Percentiles rank a stretch among this genome's conserved stretches.
Evolutionary conservation across 2,113 vertebrate species (phyloP).

Genomic region (Anguilla rostrata): DNA sequence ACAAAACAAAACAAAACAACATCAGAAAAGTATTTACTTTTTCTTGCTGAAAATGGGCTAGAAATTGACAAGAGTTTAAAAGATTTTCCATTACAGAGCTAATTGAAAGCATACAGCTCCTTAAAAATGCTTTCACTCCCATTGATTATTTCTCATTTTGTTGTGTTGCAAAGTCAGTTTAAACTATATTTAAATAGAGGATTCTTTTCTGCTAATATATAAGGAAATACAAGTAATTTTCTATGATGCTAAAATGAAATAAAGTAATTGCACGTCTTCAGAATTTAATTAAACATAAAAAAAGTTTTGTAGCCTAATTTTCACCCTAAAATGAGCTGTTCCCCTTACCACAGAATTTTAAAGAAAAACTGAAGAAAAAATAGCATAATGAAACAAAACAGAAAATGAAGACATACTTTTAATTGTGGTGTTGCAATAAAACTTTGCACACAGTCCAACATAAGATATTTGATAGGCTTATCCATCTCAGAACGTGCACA

Average conservation of each 20-base stretch:
- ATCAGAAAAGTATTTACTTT: background rate
- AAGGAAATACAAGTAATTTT: no score
- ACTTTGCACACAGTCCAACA: background rate
- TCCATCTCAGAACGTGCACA: conserved; percentile 16
- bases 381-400: background rate
- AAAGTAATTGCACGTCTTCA: no score
- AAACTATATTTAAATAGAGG: no score
- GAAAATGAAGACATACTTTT: background rate
- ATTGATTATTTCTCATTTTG: no score
- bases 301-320: conserved; percentile 23
- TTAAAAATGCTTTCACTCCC: no score
- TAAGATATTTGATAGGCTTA: conserved; percentile 9
- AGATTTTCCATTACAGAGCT: background rate
- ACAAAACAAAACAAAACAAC: background rate
- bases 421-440: background rate
- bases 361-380: background rate
- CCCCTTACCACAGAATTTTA: no score
- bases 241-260: no score
- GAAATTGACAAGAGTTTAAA: background rate
- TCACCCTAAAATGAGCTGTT: background rate
- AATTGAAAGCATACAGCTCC: background rate
- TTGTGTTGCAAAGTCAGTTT: no score
- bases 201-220: no score
- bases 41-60: background rate
- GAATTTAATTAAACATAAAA: no score